Base-by-base conservation (phyloP, 2,113 vertebrate genomes). In the Siniperca knerii region DNA sequence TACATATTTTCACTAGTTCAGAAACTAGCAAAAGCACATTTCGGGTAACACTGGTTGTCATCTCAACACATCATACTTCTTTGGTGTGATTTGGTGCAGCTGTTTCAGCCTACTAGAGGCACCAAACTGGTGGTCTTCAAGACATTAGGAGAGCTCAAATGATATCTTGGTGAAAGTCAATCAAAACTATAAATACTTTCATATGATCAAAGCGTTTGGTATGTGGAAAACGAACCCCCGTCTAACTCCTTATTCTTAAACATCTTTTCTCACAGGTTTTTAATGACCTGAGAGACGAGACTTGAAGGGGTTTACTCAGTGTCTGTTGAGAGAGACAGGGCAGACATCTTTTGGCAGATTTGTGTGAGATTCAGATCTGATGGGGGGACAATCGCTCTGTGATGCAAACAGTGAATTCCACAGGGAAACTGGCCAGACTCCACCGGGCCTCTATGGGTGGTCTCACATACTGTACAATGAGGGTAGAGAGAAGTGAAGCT, bases 401-500 rank as follows among this genome's bases (percentile, higher is more conserved):
- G 54, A 77, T 44, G 46, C 44, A 50, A 25, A 12, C 16, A n/a
- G 18, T 40, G n/a, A 58, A 35, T 15, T 60, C 15, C 29, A 20
- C 21, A 1, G 75, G 64, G 44, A 46, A 61, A 3, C 68, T 54
- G 46, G 37, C 37, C 61, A 6, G n/a, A 5, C 58, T 55, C 61
- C 50, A 8, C 15, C 33, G 15, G 54, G 18, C 66, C 77, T 77
- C 50, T 16, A 0, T 25, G 87, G 74, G 78, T 75, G 72, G 75
- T 75, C 72, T 52, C 23, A 12, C 80, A 65, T 60, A 16, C 18
- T 75, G 79, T 80, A 82, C 61, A 64, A 23, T 40, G 35, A 61
- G 74, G 78, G 9, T 8, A 33, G 37, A 60, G 87, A 82, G 85
- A 86, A 84, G 12, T 13, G 70, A 81, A 68, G 16, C 57, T 40